Conservation (phyloP, 2,113 vertebrate species). For the Rhagologus leucostigma region DNA sequence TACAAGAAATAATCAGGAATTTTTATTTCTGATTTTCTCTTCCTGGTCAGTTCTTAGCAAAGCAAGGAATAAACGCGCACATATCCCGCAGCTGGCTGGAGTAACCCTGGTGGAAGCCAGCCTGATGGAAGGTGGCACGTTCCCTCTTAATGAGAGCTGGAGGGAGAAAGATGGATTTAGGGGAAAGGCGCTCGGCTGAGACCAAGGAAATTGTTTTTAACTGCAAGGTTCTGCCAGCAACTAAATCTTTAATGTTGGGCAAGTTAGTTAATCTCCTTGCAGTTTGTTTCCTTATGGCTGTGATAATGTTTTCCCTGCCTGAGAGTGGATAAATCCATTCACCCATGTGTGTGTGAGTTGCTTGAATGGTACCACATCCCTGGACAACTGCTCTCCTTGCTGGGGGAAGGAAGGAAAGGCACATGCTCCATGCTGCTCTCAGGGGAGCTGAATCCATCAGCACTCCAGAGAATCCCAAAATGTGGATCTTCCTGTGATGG, state of each 20-base stretch:
- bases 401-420: background rate
- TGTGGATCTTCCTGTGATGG: background rate
- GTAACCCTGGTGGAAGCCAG: background rate
- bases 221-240: background rate
- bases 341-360: background rate
- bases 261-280: background rate
- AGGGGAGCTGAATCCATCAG: background rate
- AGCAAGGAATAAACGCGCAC: background rate
- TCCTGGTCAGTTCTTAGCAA: background rate
- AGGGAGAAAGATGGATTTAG: background rate
- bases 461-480: background rate
- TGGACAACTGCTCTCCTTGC: background rate
- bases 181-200: background rate
- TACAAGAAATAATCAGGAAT: background rate
- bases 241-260: background rate
- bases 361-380: background rate
- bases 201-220: background rate
- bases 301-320: background rate
- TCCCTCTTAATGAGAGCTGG: background rate
- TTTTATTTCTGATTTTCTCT: background rate
- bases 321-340: background rate
- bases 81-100: background rate
- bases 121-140: background rate
- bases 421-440: accelerated
- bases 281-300: background rate